Base-by-base conservation (phyloP, 2,888 invertebrate species). In the Phoenoteleia sp. region DNA sequence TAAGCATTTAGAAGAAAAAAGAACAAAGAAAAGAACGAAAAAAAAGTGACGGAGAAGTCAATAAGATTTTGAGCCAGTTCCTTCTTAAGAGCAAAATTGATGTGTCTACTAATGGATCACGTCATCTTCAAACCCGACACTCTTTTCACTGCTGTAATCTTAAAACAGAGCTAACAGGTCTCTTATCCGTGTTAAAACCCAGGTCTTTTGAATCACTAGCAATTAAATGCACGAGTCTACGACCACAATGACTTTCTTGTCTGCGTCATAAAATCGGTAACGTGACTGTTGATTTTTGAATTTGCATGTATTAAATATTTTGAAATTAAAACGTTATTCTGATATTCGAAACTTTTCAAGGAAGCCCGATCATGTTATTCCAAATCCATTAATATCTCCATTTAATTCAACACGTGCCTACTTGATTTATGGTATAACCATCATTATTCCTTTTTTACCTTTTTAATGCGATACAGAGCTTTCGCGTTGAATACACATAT, bases 81-180 rank as follows among this genome's bases (percentile, higher is more conserved):
- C 91, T 90, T 92, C 91, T 93, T 92, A 91, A 92, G 91, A 93
- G 91, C 90, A 88, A 91, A 93, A 91, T 90, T 91, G 93, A 93
- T 93, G 92, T 92, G 92, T 92, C 92, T 92, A 92, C 93, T 93
- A 93, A 93, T 93, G 93, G 93, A 93, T 93, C 93, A 90, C 89
- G 90, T 90, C 89, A 90, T 89, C 89, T 87, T 85, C 88, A 84
- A 88, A 89, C 88, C 87, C 89, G 81, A 84, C 83, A 75, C 83
- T 86, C 74, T 81, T 86, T 74, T 85, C 72, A 52, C 66, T 74
- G 74, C 56, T 84, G 82, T 89, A 88, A 89, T 90, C 89, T 91
- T 89, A 88, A 91, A 89, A 90, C 89, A 79, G 82, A 87, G 82
- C 86, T 87, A 90, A 90, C 88, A 87, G 88, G 88, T 88, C 87